Evolutionary conservation across 1,140 invertebrate genomes (phyloP), one percentile per base, ranked within the genome.

Genomic region (Lanistes nyassanus): DNA sequence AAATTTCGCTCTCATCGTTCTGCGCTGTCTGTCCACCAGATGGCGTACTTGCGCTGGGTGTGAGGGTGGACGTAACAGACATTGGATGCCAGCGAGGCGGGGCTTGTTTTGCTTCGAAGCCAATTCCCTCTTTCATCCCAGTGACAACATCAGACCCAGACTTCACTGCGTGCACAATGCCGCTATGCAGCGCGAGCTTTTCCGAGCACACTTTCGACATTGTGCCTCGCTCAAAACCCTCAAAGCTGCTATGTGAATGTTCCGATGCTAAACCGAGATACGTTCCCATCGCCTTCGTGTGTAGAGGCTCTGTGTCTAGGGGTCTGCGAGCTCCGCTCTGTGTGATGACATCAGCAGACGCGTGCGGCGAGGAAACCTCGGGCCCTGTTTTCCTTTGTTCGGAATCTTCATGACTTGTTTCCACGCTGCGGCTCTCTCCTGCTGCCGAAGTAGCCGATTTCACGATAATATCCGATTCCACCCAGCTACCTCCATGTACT

Each of bases 271-370:
- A 47, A 6, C 42, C 42, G 42, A 47, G 42, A 47, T 47, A 47
- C 9, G 42, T 47, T 47, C 42, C 42, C 42, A 47, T 47, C n/a
- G n/a, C n/a, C 42, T 47, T 47, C 42, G 42, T 47, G 19, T 47
- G 65, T n/a, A 31, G 65, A 21, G 37, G 65, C 36, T 37, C n/a
- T 66, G 65, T 66, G 19, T 66, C 36, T 26, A 36, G 65, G 23
- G 36, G 21, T 66, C 65, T 11, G 34, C 23, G 31, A 19, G 6
- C 34, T 66, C 39, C 39, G 51, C 67, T 47, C n/a, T n/a, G 23
- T 7, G 6, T 69, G 70, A 62, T 56, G 70, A 62, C 70, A 62
- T 60, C 55, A 60, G 13, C 55, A 62, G 70, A 62, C 19, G 70
- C 56, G 42, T 21, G 42, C 19, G 42, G 23, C 34, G n/a, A 42